Base-by-base conservation (phyloP, 2,113 vertebrate genomes). In the Alexandromys fortis region DNA sequence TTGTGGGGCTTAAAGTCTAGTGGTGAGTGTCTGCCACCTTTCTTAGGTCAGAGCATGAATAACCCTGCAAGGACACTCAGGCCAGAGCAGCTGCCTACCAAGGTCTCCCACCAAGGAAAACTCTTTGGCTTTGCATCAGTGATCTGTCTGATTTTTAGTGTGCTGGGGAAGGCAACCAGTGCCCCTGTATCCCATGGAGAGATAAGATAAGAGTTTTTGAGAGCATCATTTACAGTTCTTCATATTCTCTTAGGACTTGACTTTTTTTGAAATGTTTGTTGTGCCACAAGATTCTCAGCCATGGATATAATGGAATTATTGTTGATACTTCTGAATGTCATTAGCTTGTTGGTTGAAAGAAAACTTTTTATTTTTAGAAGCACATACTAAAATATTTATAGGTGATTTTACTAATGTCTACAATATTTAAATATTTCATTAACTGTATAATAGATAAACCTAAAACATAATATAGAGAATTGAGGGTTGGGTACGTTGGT, bases 321-420 rank as follows among this genome's bases (percentile, higher is more conserved):
- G 63, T 38, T 79, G 73, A 65, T 47, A 78, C 9, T 73, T 47
- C 81, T 79, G 63, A 55, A 67, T 76, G 5, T 70, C 24, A 76
- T 65, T 17, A 33, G 61, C 85, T 86, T 49, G 55, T 19, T 75
- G 22, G 63, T 81, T 28, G 17, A 12, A 78, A 79, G 19, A 65
- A 78, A 89, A 79, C 83, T 61, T 82, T 89, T 86, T 86, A 89
- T 58, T 91, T 26, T 92, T 33, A 85, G 86, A 58, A 93, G 35
- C 24, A 81, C 21, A n/a, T 3, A 13, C 58, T 89, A 7, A 86
- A 78, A 45, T 72, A 33, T 81, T 92, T 68, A 11, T 17, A 47
- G 58, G 38, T n/a, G 19, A 76, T 82, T 82, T 38, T 86, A 55
- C 49, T 14, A 49, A 49, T 89, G 88, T 47, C 68, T 90, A 22